Base-by-base conservation (phyloP, 2,888 invertebrate genomes). In the Pimpla rufipes region DNA sequence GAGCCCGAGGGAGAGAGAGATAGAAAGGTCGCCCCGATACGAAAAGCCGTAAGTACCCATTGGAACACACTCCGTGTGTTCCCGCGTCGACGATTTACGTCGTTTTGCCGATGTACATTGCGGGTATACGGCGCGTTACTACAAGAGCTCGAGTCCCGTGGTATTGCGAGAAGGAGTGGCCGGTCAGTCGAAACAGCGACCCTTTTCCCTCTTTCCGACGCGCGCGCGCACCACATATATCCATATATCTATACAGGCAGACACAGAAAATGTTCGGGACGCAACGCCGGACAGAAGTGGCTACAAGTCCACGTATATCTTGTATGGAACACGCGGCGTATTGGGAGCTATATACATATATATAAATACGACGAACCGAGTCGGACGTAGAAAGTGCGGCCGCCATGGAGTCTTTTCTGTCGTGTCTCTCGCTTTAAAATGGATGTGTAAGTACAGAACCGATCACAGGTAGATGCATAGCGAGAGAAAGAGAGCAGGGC, bases 361-460 rank as follows among this genome's bases (percentile, higher is more conserved):
- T 47, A 47, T n/a, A n/a, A n/a, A n/a, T n/a, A n/a, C n/a, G n/a
- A 29, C 29, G n/a, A 29, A 29, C 29, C 64, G 50, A 55, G 64
- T 29, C 21, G 66, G 78, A 79, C 52, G 13, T 37, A 70, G 70
- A 64, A 68, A 67, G 67, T 55, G 29, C 37, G 70, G 35, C 52
- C 50, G 74, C 68, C 70, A 42, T 10, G 52, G 79, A 59, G 5
- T 29, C 29, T 59, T 73, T 57, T 79, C 52, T 45, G 16, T 70
- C 68, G 79, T 70, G 79, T 83, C 70, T 82, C 68, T 59, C 29
- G 29, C 29, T 83, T 80, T 70, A 75, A 55, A 80, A 52, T 75
- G 70, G 75, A 80, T 5, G 29, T 75, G 71, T 68, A 59, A 77
- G 68, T 77, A 68, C 23, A 42, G 11, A 37, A 57, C 52, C 59